phyloP scores from a whole-genome alignment of 2,113 vertebrate genomes.

The Nanger granti region DNA sequence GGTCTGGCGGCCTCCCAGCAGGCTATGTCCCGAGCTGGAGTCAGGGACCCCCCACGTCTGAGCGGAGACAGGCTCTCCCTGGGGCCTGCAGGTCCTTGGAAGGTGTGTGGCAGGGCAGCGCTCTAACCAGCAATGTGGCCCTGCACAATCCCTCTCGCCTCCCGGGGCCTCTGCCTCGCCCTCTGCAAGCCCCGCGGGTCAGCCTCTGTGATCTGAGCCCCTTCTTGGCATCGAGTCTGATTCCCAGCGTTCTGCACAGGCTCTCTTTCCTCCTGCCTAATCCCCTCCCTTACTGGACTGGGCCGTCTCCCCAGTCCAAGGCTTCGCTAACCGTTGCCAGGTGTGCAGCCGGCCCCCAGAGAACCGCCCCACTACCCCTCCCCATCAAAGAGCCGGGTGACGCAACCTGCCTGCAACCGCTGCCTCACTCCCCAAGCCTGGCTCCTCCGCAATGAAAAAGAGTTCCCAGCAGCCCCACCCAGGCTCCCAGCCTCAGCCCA shows the following conservation, averaged over 20 bases:
- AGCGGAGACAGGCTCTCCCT: not conserved
- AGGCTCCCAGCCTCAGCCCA: not conserved
- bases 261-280: too few relatives aligned
- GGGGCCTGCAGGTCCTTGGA: not conserved
- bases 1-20: not conserved
- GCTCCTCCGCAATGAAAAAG: slow-evolving; percentile 58
- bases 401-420: slow-evolving; percentile 56
- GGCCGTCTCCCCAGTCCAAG: not conserved
- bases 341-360: slow-evolving; percentile 16
- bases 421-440: slow-evolving; percentile 29
- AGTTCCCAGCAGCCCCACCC: slow-evolving; percentile 54
- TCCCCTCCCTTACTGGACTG: not conserved
- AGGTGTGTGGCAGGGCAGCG: too few relatives aligned
- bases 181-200: not conserved
- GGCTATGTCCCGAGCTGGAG: not conserved
- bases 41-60: not conserved
- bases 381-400: slow-evolving; percentile 51
- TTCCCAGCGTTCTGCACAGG: not conserved
- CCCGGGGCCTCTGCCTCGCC: not conserved
- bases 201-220: not conserved
- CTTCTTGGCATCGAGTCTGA: not conserved
- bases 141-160: not conserved
- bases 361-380: slow-evolving; percentile 26
- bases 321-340: not conserved
- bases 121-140: not conserved